Conservation (phyloP, 2,888 invertebrate genomes). For the Xylocampa areola region DNA sequence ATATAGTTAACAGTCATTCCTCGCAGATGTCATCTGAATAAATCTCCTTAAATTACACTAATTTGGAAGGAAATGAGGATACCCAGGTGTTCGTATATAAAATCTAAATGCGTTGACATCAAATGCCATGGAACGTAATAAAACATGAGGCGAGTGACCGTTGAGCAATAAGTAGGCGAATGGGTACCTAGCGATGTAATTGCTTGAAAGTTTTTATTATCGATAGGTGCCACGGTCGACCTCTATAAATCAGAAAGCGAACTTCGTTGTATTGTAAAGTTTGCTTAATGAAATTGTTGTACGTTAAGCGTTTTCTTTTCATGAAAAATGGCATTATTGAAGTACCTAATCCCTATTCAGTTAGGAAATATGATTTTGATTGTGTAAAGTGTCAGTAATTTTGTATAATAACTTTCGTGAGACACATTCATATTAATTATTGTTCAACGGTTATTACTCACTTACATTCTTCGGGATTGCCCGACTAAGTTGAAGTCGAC, state of each 20-base stretch:
- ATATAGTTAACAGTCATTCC: slow-evolving; percentile 22
- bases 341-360: background rate
- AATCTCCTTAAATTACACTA: slow-evolving; percentile 17
- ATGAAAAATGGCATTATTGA: slow-evolving; percentile 1
- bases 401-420: too few relatives aligned
- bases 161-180: slow-evolving; percentile 16
- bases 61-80: slow-evolving; percentile 16
- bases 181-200: slow-evolving; percentile 14
- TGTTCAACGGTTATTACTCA: too few relatives aligned
- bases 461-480: too few relatives aligned
- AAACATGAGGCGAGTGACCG: background rate
- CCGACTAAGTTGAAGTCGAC: too few relatives aligned
- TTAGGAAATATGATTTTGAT: too few relatives aligned
- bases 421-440: too few relatives aligned
- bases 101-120: background rate
- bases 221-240: slow-evolving; percentile 28
- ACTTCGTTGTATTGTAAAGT: slow-evolving; percentile 33
- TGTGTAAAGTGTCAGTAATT: too few relatives aligned
- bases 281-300: slow-evolving; percentile 30
- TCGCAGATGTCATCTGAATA: slow-evolving; percentile 13
- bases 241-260: slow-evolving; percentile 54
- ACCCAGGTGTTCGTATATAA: background rate
- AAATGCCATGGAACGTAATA: slow-evolving; percentile 3
- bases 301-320: slow-evolving; percentile 22
- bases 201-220: slow-evolving; percentile 40